Base-by-base conservation (phyloP, 2,113 vertebrate genomes). In the Tupaia tana region DNA sequence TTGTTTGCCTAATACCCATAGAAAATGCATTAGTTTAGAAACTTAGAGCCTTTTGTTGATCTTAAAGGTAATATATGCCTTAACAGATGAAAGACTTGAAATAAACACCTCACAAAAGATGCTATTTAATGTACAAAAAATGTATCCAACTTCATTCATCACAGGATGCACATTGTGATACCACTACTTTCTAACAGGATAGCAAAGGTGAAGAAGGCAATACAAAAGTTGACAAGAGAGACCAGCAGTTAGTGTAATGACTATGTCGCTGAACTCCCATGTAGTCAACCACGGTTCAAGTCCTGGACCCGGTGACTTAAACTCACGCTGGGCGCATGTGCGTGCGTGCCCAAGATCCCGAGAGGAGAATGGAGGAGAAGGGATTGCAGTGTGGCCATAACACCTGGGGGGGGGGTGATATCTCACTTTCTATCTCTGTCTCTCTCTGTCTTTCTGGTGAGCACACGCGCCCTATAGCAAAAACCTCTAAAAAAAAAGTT, bases 31-130 rank as follows among this genome's bases (percentile, higher is more conserved):
- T 82, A 27, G 22, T 61, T 87, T 84, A 94, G 66, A 87, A 94
- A 96, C 86, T 87, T 90, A 80, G 71, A 67, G 52, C 54, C n/a
- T 92, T 93, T 93, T 86, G 34, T 79, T 95, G 56, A 79, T 84
- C 77, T 75, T 70, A 86, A 86, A 96, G 73, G 27, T 89, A 93
- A 31, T 70, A 70, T 86, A 64, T 89, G 18, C 11, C 88, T 87
- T 69, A 93, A 59, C 63, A 70, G 67, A 63, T 66, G 83, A 85
- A 91, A 89, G 11, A 69, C 11, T 78, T 94, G 58, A 84, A 89
- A 59, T 6, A 64, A n/a, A 3, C 16, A 90, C 12, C 86, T 88
- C 20, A 83, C 6, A 67, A 89, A 96, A 92, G 13, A 91, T 90
- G 29, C 22, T 12, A 82, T 1, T 81, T 81, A 86, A 67, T 19